Base-by-base conservation (phyloP, 2,113 vertebrate species). In the Taxidea taxus region DNA sequence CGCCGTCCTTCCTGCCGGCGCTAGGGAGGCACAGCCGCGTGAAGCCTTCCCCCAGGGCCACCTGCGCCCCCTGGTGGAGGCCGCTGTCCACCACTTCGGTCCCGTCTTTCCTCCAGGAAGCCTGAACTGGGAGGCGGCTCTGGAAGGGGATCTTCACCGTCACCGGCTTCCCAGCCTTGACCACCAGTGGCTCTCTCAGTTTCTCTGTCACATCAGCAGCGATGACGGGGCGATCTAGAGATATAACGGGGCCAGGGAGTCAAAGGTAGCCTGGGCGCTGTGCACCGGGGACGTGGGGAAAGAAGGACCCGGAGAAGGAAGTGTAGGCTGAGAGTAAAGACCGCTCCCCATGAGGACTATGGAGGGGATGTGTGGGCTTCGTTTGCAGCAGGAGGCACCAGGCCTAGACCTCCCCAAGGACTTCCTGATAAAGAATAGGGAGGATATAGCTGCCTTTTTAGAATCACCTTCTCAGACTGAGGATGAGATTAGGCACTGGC, bases 211-310 rank as follows among this genome's bases (percentile, higher is more conserved):
- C 98, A 54, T 99, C 99, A 18, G 97, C 60, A 89, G 99, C 98
- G 25, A 99, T 97, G 96, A 98, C 98, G 5, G 99, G 99, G 86
- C 99, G 99, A 89, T 99, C 99, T 99, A 91, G 91, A 95, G 85
- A 58, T 29, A 94, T n/a, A 87, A 0, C 21, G 83, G 23, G 77
- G 0, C 64, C 88, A 64, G 72, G 84, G 12, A 95, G 51, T 98
- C 56, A 23, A 4, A 47, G 37, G 34, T 0, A 54, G 37, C 3
- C 15, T 15, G 34, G 31, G 27, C 25, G 0, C 29, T 6, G 3
- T 42, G 34, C 3, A 0, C 3, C 1, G 1, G 34, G 56, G 51
- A 8, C 14, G 5, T 0, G 6, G 1, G 6, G 47, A 58, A 18
- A 54, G 77, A 18, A 54, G 64, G 37, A 1, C 16, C 60, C 9